phyloP scores from a whole-genome alignment of 2,113 vertebrate species.

The Lates calcarifer region DNA sequence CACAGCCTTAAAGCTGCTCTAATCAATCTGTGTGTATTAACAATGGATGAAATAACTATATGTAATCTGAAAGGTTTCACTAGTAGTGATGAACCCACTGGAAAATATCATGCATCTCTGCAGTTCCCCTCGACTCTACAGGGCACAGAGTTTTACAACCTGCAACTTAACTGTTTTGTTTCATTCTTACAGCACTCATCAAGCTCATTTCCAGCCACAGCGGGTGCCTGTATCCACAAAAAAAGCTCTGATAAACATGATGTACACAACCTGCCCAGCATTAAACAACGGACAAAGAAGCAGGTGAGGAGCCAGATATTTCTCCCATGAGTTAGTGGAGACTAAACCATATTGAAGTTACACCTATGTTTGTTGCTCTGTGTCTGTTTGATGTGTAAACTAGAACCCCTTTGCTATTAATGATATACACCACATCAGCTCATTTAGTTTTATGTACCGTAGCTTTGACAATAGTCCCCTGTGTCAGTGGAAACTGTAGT shows the following conservation, averaged over 20 bases:
- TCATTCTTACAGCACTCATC: slow-evolving; percentile 12
- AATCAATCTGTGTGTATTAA: slow-evolving; percentile 13
- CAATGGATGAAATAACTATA: not conserved
- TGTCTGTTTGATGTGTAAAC: not conserved
- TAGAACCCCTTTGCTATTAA: not conserved
- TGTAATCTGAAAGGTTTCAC: slow-evolving; percentile 29
- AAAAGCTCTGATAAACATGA: slow-evolving; percentile 12
- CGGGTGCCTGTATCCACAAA: not conserved
- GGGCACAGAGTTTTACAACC: slow-evolving; percentile 14
- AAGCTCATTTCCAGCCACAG: slow-evolving; percentile 24
- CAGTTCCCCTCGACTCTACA: not conserved
- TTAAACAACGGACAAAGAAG: slow-evolving; percentile 7
- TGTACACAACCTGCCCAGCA: slow-evolving; percentile 3
- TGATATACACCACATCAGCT: too few species aligned
- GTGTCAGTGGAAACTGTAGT: too few species aligned
- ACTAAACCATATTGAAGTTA: not conserved
- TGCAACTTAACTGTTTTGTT: not conserved
- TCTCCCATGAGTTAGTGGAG: not conserved
- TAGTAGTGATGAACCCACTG: slow-evolving; percentile 1
- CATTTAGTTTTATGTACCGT: too few species aligned
- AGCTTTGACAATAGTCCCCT: too few species aligned
- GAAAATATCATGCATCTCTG: not conserved
- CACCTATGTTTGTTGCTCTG: not conserved
- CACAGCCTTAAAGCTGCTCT: not conserved
- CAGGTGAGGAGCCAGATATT: slow-evolving; percentile 1